A percentile compares a stretch with the other conserved stretches of the same genome.
phyloP scores from a whole-genome alignment of 2,888 invertebrate species.

The Eurois occulta region DNA sequence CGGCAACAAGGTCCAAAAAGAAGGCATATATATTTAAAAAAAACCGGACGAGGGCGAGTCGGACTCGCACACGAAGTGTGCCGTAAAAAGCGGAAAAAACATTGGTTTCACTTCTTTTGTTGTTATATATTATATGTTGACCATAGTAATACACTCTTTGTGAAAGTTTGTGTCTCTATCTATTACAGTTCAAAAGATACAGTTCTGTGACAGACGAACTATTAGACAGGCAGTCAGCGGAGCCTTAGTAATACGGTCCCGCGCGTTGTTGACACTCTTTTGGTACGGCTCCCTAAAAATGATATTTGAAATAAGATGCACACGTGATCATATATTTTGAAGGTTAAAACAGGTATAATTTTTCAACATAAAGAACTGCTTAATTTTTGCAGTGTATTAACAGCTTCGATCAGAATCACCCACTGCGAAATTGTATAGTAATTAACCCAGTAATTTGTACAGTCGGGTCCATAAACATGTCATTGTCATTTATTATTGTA shows the following conservation, averaged over 20 bases:
- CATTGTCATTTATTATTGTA: not conserved
- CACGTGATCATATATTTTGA: not conserved
- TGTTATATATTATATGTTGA: not conserved
- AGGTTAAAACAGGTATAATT: not conserved
- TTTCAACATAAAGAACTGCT: not conserved
- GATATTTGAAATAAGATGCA: not conserved
- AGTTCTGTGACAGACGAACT: not conserved
- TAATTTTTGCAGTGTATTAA: constrained; percentile 6
- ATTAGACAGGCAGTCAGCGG: not conserved
- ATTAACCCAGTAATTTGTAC: constrained; percentile 28
- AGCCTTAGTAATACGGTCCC: not conserved
- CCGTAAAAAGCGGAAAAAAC: not conserved
- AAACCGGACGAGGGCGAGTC: not conserved
- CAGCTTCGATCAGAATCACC: constrained; percentile 2
- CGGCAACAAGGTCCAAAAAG: constrained; percentile 29
- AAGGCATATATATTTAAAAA: constrained; percentile 1
- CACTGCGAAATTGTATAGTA: constrained; percentile 6
- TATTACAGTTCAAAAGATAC: not conserved
- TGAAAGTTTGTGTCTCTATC: not conserved
- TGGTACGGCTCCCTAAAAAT: not conserved
- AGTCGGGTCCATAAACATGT: not conserved
- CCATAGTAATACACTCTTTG: not conserved
- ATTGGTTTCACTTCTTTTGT: not conserved
- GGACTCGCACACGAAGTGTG: not conserved
- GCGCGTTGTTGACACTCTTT: not conserved